Evolutionary conservation across 2,113 vertebrate genomes (phyloP), one percentile per base, ranked within the genome.

Genomic region (Nanorana parkeri): DNA sequence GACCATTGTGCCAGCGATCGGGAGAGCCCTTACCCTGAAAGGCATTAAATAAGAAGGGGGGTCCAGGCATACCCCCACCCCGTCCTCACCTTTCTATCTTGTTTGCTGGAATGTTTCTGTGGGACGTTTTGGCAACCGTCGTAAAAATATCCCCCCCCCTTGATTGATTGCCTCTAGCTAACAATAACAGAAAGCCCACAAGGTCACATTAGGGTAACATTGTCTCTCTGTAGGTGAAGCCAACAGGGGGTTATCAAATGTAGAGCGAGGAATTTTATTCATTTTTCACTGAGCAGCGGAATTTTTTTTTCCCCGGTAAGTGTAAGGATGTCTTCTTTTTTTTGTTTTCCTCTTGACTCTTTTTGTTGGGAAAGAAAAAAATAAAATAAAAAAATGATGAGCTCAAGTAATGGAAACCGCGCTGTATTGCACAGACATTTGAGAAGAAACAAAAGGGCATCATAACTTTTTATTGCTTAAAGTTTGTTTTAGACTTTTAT

Each of bases 1-100:
- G 88, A 76, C 86, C 86, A 6, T 84, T 90, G 74, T 89, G 86
- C 17, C 0, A 20, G 61, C 76, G 24, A 19, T 21, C 61, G 5
- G 20, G 52, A 66, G 68, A 32, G 41, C 63, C 63, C 32, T 28
- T 41, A 36, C 79, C 68, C 65, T 21, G 28, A 60, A 68, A 68
- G 17, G 67, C 41, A 28, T 63, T 71, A 67, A 71, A 80, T 63
- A 58, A 64, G 28, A 85, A 86, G 20, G 19, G 21, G 72, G 54
- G 54, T 20, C 26, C 54, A 52, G 21, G 11, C 7, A 21, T 36
- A 24, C 75, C 17, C n/a, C 10, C 60, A n/a, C 71, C 65, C 78
- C 68, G 75, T 85, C 17, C 80, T 54, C 21, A 26, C 47, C 29
- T 20, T 78, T 60, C 0, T 0, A 17, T 1, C 58, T 29, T 17